Conservation (phyloP, 2,888 invertebrate species). For the Amphipoea lucens region DNA sequence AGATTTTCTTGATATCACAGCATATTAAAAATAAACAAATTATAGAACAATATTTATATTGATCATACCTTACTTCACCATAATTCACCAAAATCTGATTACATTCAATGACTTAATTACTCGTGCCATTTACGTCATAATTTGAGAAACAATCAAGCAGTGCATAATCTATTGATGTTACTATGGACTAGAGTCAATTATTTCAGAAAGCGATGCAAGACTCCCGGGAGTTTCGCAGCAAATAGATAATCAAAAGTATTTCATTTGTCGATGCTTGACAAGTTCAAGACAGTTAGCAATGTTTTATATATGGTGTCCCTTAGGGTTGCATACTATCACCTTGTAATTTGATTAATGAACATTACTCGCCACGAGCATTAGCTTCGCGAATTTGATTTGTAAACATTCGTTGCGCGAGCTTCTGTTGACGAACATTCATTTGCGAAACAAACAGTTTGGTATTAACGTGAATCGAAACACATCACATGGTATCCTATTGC, state of each 20-base stretch:
- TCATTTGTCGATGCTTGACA: constrained; percentile 17
- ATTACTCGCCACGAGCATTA: neutral
- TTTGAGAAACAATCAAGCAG: constrained; percentile 3
- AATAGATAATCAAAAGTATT: neutral
- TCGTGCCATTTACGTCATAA: neutral
- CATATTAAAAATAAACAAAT: constrained; percentile 10
- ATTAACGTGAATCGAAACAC: neutral
- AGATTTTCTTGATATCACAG: constrained; percentile 24
- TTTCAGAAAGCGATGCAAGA: neutral
- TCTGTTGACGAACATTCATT: too few species aligned
- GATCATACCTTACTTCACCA: neutral
- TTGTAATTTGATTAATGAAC: neutral
- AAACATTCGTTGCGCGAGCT: neutral
- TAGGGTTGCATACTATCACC: neutral
- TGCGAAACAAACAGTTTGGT: neutral
- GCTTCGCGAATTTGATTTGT: neutral
- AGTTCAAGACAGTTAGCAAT: too few species aligned
- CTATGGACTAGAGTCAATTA: neutral
- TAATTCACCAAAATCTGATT: neutral
- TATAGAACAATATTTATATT: neutral
- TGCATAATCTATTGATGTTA: neutral
- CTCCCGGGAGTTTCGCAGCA: neutral
- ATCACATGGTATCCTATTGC: neutral
- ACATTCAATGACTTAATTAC: neutral
- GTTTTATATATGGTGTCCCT: neutral